A percentile compares a stretch with the other conserved stretches of the same genome.
These are phyloP conservation scores for Torymus texanus DNA, from an alignment of 2,888 invertebrate species.

Conservation along the genomic window DNA sequence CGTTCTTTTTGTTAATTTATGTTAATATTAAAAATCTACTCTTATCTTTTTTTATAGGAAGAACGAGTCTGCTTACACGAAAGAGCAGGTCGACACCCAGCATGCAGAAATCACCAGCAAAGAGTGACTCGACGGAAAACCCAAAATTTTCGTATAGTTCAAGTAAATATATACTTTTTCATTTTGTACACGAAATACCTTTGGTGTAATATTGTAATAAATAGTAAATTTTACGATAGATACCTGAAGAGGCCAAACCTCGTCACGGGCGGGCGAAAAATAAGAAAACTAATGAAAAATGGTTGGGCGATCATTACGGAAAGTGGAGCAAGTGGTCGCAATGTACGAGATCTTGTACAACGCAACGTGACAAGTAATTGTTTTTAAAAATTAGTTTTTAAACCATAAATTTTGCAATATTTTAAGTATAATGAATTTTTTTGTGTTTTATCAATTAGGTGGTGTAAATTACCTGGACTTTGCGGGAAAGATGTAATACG, in stretches of 20 bases:
- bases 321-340: slow-evolving; percentile 90
- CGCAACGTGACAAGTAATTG: slow-evolving; percentile 83
- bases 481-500: slow-evolving; percentile 87
- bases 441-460: slow-evolving; percentile 74
- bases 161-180: slow-evolving; percentile 57
- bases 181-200: neutral
- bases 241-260: slow-evolving; percentile 71
- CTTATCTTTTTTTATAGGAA: slow-evolving; percentile 59
- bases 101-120: slow-evolving; percentile 65
- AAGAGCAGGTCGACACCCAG: slow-evolving; percentile 62
- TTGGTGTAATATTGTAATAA: neutral
- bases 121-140: slow-evolving; percentile 64
- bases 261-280: slow-evolving; percentile 70
- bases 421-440: neutral
- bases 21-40: no score
- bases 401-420: neutral
- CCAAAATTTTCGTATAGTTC: slow-evolving; percentile 72
- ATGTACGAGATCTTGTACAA: slow-evolving; percentile 87
- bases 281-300: slow-evolving; percentile 64
- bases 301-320: slow-evolving; percentile 77
- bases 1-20: no score
- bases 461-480: slow-evolving; percentile 83
- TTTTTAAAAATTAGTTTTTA: neutral
- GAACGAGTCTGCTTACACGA: slow-evolving; percentile 67
- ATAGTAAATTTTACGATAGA: slow-evolving; percentile 21